phyloP scores from a whole-genome alignment of 2,113 vertebrate species.

The Nerophis ophidion region DNA sequence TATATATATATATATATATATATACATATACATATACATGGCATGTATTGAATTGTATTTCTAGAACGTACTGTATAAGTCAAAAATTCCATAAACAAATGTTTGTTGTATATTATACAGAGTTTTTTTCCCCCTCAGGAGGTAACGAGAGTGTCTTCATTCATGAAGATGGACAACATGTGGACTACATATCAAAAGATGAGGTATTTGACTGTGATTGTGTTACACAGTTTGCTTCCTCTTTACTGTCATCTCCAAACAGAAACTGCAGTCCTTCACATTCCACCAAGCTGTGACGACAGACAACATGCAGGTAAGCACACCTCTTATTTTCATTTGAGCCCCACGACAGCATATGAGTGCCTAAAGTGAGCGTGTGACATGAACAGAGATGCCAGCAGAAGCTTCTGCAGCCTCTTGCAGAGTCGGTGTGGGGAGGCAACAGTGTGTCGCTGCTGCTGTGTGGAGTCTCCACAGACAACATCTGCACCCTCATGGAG shows the following conservation, averaged over 20 bases:
- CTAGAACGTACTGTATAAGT: too few relatives aligned
- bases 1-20: too few relatives aligned
- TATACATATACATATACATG: too few relatives aligned
- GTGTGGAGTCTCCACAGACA: conserved; percentile 50
- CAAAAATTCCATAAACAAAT: too few relatives aligned
- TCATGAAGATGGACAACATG: conserved; percentile 28
- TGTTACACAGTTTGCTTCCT: not conserved
- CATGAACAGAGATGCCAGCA: conserved; percentile 63
- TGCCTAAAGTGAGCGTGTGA: conserved; percentile 9
- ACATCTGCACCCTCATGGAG: conserved; percentile 22
- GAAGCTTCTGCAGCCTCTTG: conserved; percentile 62
- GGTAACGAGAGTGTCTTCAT: conserved; percentile 20
- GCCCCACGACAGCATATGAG: not conserved
- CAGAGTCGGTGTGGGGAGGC: conserved; percentile 63
- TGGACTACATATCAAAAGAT: conserved; percentile 41
- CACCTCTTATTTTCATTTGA: not conserved
- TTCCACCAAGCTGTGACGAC: conserved; percentile 51
- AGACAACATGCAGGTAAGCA: conserved; percentile 48
- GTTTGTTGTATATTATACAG: not conserved
- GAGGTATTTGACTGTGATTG: conserved; percentile 33
- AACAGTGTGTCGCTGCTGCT: conserved; percentile 73
- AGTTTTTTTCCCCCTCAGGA: conserved; percentile 8
- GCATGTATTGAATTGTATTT: too few relatives aligned
- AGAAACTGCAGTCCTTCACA: conserved; percentile 45
- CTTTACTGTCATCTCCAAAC: not conserved